A percentile compares a stretch with the other conserved stretches of the same genome.
Conservation (phyloP, 2,113 vertebrate genomes). For the Rhynchopsitta pachyrhyncha region DNA sequence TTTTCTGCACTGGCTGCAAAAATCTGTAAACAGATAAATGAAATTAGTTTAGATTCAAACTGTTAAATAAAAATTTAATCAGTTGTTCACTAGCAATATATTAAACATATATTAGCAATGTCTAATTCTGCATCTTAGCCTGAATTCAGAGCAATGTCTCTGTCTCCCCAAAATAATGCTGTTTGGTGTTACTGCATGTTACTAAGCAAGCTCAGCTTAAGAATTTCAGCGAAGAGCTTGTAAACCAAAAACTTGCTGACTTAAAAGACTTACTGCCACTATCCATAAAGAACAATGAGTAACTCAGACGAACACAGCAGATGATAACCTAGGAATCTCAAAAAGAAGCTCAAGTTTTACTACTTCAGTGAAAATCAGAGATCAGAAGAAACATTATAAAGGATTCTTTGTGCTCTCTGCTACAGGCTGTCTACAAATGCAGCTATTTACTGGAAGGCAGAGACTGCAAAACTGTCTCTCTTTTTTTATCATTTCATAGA, state of each 20-base stretch:
- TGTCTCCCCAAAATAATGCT: background rate
- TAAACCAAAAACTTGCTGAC: background rate
- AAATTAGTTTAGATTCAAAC: background rate
- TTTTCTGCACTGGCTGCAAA: conserved; percentile 94
- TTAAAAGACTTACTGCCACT: background rate
- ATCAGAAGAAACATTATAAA: background rate
- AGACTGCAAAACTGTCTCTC: background rate
- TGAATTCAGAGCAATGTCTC: background rate
- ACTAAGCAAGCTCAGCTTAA: background rate
- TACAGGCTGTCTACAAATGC: background rate
- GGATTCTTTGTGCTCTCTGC: background rate
- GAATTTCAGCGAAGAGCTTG: background rate
- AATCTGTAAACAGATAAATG: conserved; percentile 77
- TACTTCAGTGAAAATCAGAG: background rate
- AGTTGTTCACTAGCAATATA: background rate
- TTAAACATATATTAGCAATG: background rate
- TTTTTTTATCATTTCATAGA: background rate
- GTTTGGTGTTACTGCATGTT: background rate
- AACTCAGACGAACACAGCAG: background rate
- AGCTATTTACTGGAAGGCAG: background rate
- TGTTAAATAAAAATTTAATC: background rate
- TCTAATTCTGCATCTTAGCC: background rate
- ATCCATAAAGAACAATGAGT: background rate
- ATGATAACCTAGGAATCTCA: background rate
- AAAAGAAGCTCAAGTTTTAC: background rate